Evolutionary conservation across 2,113 vertebrate species (phyloP).

Genomic region (Macaca mulatta): DNA sequence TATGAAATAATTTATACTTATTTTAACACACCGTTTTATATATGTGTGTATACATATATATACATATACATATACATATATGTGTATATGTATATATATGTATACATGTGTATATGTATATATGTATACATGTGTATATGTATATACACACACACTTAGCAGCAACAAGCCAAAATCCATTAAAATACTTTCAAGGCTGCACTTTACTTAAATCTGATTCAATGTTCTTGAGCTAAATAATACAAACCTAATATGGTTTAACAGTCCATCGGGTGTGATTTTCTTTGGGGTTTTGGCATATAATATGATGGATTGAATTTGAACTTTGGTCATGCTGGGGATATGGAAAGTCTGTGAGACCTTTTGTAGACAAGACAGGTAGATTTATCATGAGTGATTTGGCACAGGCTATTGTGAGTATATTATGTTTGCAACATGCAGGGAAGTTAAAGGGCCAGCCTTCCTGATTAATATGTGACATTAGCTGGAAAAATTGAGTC

Average conservation of each 20-base stretch:
- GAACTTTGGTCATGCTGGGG: not conserved
- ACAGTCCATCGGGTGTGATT: not conserved
- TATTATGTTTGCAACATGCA: slow-evolving; percentile 16
- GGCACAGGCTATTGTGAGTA: not conserved
- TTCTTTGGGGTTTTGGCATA: slow-evolving; percentile 43
- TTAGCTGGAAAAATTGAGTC: not conserved
- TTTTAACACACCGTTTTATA: not conserved
- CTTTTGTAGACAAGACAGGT: slow-evolving; percentile 9
- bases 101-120: no score
- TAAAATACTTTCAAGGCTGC: slow-evolving; percentile 31
- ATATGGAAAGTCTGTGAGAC: slow-evolving; percentile 13
- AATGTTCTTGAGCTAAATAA: slow-evolving; percentile 23
- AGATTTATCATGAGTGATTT: slow-evolving; percentile 39
- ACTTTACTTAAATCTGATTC: slow-evolving; percentile 32
- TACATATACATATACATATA: no score
- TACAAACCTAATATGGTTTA: slow-evolving; percentile 2
- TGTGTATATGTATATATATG: no score
- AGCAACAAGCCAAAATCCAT: not conserved
- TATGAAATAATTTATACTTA: slow-evolving; percentile 35
- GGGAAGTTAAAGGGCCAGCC: slow-evolving; percentile 20
- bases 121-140: no score
- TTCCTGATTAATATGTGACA: not conserved
- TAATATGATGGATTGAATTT: slow-evolving; percentile 12
- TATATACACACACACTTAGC: not conserved
- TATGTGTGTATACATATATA: no score